Conservation (phyloP, 1,140 invertebrate species). For the Chelonus insularis region DNA sequence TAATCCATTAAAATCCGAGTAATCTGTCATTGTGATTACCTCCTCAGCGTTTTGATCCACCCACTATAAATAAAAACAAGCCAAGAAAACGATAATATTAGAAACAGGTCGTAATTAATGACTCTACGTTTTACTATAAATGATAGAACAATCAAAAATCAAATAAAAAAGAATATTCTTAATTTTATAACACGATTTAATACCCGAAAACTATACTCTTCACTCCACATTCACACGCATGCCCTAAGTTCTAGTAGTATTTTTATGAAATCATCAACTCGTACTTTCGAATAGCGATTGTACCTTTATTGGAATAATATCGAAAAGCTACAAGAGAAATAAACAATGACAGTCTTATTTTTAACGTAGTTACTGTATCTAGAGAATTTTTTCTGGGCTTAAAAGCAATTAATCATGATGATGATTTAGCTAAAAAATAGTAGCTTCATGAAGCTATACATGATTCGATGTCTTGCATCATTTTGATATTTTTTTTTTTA, state of each 20-base stretch:
- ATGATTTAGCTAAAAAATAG: no score
- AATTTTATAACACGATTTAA: neutral
- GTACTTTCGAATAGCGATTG: neutral
- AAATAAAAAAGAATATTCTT: neutral
- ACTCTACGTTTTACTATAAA: slow-evolving; percentile 19
- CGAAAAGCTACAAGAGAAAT: slow-evolving; percentile 12
- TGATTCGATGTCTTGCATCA: no score
- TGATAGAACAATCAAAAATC: neutral
- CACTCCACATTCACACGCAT: slow-evolving; percentile 10
- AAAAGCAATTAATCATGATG: no score
- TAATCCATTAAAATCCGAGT: slow-evolving; percentile 36
- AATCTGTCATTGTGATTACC: slow-evolving; percentile 58
- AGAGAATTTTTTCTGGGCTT: no score
- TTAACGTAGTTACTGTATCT: no score
- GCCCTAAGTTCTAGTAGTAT: neutral
- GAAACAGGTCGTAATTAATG: slow-evolving; percentile 24
- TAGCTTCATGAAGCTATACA: no score
- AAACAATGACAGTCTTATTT: neutral
- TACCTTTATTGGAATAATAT: neutral
- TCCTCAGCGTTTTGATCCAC: slow-evolving; percentile 68
- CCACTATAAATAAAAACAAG: slow-evolving; percentile 63
- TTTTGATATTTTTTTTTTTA: no score
- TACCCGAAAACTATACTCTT: neutral
- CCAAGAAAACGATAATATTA: slow-evolving; percentile 44
- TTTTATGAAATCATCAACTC: neutral